phyloP scores from a whole-genome alignment of 2,888 invertebrate species.

The Orthonevra nobilis region DNA sequence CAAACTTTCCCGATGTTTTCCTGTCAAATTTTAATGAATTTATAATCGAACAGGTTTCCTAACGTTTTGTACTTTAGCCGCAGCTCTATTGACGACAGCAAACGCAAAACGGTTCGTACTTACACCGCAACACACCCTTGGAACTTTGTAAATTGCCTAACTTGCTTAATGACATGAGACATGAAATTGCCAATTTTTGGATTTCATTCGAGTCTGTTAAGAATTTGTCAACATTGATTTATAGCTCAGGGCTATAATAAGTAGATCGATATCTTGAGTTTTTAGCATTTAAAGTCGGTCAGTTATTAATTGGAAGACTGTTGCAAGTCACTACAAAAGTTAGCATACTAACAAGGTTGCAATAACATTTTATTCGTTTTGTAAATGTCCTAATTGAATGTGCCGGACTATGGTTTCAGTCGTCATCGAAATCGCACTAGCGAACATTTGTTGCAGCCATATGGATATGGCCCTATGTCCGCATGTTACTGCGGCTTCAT shows the following conservation, averaged over 20 bases:
- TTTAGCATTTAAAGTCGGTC: background rate
- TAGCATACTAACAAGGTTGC: conserved; percentile 29
- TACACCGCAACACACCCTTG: conserved; percentile 4
- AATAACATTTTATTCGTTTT: conserved; percentile 53
- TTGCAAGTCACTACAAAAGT: conserved; percentile 8
- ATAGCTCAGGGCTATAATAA: background rate
- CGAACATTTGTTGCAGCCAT: conserved; percentile 56
- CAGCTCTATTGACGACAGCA: conserved; percentile 40
- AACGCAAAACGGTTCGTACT: background rate
- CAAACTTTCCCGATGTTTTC: conserved; percentile 65
- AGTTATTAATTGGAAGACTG: background rate
- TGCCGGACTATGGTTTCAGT: conserved; percentile 22
- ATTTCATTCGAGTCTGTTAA: conserved; percentile 33
- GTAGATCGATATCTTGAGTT: too few relatives aligned
- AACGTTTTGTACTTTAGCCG: conserved; percentile 54
- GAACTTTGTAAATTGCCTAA: conserved; percentile 51
- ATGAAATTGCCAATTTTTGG: conserved; percentile 34
- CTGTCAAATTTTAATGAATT: conserved; percentile 69
- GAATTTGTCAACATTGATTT: conserved; percentile 44
- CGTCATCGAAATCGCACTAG: conserved; percentile 60
- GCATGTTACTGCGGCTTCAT: background rate
- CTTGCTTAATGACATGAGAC: conserved; percentile 61
- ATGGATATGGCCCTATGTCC: too few relatives aligned
- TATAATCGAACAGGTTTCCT: conserved; percentile 67
- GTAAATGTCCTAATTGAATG: conserved; percentile 39